Base-by-base conservation (phyloP, 2,113 vertebrate species). In the Gambusia holbrooki region DNA sequence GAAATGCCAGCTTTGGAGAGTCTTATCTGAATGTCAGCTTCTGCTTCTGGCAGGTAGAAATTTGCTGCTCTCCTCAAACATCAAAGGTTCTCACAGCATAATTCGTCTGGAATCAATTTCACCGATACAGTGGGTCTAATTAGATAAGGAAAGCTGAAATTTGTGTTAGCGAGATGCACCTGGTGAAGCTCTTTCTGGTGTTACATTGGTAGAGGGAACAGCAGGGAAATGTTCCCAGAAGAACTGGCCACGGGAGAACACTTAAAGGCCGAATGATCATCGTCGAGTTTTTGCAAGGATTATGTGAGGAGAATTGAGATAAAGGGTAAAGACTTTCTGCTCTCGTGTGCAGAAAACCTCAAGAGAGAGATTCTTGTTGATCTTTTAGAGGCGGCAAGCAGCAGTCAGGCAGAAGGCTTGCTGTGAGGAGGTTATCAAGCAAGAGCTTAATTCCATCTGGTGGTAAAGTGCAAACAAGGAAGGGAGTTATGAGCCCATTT, bases 311-410 rank as follows among this genome's bases (percentile, higher is more conserved):
- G 66, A 25, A 62, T 10, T 58, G 17, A 28, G 63, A 70, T 29
- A 69, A 64, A 45, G 75, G 67, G 32, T 12, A 25, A 58, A 72
- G 3, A 62, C 3, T 30, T 40, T 37, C 51, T 19, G 30, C 17
- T 22, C 32, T 65, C 5, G 1, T 82, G 37, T 30, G 30, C 8
- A 32, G 30, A 12, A 32, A 30, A 32, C 54, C 32, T 76, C 35
- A 37, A 37, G 10, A 37, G 80, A 73, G 62, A 25, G 42, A 29
- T 60, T 30, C 82, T 79, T 32, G 68, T 11, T 73, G 40, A 45
- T 74, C 25, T 58, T 58, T 48, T 66, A 17, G 66, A 81, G 63
- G 69, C 25, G 61, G 4, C 69, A 27, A 71, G 29, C 62, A 71
- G 64, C 45, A 63, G 64, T 32, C 3, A 29, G 66, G 66, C 13